These are phyloP conservation scores for Neelides sp. DNA, from an alignment of 1,140 invertebrate genomes.

Conservation along the genomic window DNA sequence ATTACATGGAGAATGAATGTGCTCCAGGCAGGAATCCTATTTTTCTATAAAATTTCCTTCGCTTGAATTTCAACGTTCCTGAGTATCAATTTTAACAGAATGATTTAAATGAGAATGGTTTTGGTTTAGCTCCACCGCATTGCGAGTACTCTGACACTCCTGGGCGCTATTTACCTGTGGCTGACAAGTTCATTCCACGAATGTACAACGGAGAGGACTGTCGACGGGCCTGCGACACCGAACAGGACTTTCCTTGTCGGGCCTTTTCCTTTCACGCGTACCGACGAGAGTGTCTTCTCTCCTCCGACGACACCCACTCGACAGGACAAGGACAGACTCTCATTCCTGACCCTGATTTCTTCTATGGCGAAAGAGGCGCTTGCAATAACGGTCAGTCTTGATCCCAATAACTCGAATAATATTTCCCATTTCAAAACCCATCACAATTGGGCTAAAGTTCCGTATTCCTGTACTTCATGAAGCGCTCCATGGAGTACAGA, in stretches of 20 bases:
- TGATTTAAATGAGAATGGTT: background rate
- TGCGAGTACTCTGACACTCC: constrained; percentile 40
- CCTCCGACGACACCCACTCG: constrained; percentile 38
- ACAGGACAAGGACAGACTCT: constrained; percentile 34
- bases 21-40: constrained; percentile 35
- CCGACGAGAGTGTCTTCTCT: constrained; percentile 39
- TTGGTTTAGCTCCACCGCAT: constrained; percentile 37
- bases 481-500: too few relatives aligned
- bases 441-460: too few relatives aligned
- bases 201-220: constrained; percentile 37
- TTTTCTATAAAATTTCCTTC: background rate
- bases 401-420: constrained; percentile 8
- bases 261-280: constrained; percentile 35
- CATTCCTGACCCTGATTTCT: constrained; percentile 36
- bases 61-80: constrained; percentile 1
- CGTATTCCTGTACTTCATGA: too few relatives aligned
- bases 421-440: constrained; percentile 4
- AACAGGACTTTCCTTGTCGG: constrained; percentile 39
- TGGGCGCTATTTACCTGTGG: constrained; percentile 37
- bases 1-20: constrained; percentile 45
- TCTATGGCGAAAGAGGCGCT: constrained; percentile 40
- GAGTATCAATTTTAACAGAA: background rate
- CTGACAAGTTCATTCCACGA: constrained; percentile 37
- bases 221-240: constrained; percentile 38
- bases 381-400: constrained; percentile 40